Evolutionary conservation across 2,888 invertebrate genomes (phyloP).

Genomic region (Synergus laeviventris): DNA sequence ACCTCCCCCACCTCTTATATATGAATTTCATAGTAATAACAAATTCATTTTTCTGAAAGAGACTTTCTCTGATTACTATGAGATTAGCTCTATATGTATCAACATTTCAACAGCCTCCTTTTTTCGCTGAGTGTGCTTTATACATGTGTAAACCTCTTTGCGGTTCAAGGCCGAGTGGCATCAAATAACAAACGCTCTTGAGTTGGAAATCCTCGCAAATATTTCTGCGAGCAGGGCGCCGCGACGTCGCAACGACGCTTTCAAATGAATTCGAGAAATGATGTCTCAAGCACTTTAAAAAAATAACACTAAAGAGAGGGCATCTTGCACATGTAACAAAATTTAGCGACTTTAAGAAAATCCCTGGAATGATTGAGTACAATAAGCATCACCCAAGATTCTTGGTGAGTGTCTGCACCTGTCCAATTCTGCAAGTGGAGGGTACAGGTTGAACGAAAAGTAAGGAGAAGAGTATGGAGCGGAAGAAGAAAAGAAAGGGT

Average conservation of each 20-base stretch:
- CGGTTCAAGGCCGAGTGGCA: slow-evolving; percentile 35
- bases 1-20: neutral
- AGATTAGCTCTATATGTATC: neutral
- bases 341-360: neutral
- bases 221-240: slow-evolving; percentile 28
- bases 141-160: slow-evolving; percentile 27
- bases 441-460: slow-evolving; percentile 14
- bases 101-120: slow-evolving; percentile 31
- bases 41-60: neutral
- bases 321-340: neutral
- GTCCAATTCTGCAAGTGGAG: slow-evolving; percentile 23
- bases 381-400: slow-evolving; percentile 33
- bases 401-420: slow-evolving; percentile 32
- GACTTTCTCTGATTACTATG: slow-evolving; percentile 16
- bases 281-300: neutral
- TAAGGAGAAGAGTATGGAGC: slow-evolving; percentile 12
- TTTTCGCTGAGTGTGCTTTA: slow-evolving; percentile 22
- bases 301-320: neutral
- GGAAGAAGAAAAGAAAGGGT: slow-evolving; percentile 12
- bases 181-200: slow-evolving; percentile 32
- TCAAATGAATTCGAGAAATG: neutral
- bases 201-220: slow-evolving; percentile 21
- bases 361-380: neutral
- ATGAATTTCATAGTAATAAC: neutral
- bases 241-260: slow-evolving; percentile 1